phyloP scores from a whole-genome alignment of 2,797 vertebrate genomes.

The Numenius phaeopus region DNA sequence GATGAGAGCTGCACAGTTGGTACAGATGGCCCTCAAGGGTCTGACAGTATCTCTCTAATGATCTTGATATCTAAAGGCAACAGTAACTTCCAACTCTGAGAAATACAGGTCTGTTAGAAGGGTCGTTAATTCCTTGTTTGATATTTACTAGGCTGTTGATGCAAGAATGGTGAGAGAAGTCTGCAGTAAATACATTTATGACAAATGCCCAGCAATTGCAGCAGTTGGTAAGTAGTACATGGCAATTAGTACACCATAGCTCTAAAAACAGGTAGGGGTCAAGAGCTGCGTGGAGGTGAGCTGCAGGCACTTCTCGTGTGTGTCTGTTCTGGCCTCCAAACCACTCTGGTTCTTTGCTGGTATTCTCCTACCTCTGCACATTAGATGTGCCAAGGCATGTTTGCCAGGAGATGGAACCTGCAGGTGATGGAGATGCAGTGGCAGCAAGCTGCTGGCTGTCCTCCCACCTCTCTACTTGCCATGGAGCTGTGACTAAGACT shows the following conservation, averaged over 20 bases:
- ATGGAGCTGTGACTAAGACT: neutral
- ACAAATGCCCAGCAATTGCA: conserved; percentile 93
- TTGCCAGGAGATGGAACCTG: neutral
- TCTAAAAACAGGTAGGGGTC: neutral
- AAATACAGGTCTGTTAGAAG: neutral
- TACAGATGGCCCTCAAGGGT: neutral
- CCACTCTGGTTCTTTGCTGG: neutral
- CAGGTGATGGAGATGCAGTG: neutral
- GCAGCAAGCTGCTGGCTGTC: neutral
- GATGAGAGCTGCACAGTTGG: neutral
- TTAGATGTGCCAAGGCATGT: neutral
- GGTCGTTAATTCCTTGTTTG: neutral
- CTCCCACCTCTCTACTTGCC: neutral
- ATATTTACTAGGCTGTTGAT: conserved; percentile 86
- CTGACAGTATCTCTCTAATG: neutral
- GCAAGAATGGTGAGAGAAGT: conserved; percentile 86
- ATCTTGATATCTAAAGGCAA: neutral
- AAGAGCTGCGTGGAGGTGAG: neutral
- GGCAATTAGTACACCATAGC: neutral
- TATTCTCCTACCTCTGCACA: neutral
- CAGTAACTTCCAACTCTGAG: neutral
- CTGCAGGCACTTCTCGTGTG: neutral
- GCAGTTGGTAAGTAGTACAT: conserved; percentile 88
- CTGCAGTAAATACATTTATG: conserved; percentile 95
- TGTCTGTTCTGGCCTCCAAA: neutral